Conservation (phyloP, 1,140 invertebrate species). For the Pogonomyrmex californicus region DNA sequence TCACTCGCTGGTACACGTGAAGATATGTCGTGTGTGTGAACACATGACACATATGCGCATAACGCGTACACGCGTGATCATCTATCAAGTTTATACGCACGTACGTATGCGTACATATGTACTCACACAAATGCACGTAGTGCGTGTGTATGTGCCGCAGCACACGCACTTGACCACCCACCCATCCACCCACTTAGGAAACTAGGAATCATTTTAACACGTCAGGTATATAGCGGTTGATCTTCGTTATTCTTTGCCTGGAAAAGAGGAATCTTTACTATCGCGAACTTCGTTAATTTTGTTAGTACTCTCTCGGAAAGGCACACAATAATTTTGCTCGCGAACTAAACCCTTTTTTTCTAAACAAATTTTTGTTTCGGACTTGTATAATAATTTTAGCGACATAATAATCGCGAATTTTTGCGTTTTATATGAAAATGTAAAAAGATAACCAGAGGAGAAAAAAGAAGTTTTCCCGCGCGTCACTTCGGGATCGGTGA, state of each 20-base stretch:
- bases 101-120: background rate
- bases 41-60: background rate
- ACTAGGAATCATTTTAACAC: conserved; percentile 63
- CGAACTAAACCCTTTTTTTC: background rate
- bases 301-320: background rate
- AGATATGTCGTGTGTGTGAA: conserved; percentile 59
- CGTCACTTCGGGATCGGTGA: conserved; percentile 47
- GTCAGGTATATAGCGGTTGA: conserved; percentile 63
- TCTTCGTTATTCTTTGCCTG: conserved; percentile 27
- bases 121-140: background rate
- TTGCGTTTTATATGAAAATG: background rate
- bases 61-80: background rate
- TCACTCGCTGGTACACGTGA: conserved; percentile 46
- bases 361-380: background rate
- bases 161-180: conserved; percentile 71
- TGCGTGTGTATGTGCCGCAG: conserved; percentile 23
- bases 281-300: background rate
- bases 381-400: background rate
- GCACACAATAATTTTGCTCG: background rate
- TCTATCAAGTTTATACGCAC: conserved; percentile 22
- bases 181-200: conserved; percentile 70
- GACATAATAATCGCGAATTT: background rate
- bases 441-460: background rate
- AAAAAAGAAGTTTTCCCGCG: background rate
- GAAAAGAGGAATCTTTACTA: conserved; percentile 20